phyloP scores from a whole-genome alignment of 2,797 vertebrate genomes.

The Apodemus agrarius region DNA sequence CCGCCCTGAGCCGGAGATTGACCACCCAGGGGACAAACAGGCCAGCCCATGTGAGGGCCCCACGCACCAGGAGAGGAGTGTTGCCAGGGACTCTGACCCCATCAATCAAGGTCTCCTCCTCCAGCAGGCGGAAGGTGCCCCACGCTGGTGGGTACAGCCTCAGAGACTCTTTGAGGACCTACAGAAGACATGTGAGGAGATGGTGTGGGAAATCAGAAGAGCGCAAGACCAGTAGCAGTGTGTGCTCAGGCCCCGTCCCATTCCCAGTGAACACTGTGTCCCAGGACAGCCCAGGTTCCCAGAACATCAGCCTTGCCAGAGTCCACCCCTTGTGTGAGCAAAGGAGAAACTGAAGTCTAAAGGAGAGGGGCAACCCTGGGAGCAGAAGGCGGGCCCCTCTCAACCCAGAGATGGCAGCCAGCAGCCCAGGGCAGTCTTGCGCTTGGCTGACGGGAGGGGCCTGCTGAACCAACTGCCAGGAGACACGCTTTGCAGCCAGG shows the following conservation, averaged over 20 bases:
- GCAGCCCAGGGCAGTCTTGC: too few species aligned
- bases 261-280: rapidly evolving
- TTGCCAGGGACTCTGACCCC: slow-evolving; percentile 90
- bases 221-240: rapidly evolving
- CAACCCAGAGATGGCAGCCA: not conserved
- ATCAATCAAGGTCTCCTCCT: slow-evolving; percentile 87
- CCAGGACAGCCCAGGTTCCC: not conserved
- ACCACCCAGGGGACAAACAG: not conserved
- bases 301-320: not conserved
- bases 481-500: not conserved
- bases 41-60: not conserved
- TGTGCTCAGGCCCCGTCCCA: rapidly evolving
- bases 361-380: not conserved
- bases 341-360: slow-evolving; percentile 9
- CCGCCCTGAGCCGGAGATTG: not conserved
- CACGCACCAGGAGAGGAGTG: slow-evolving; percentile 85
- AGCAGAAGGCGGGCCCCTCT: not conserved
- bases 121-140: slow-evolving; percentile 89
- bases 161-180: slow-evolving; percentile 96
- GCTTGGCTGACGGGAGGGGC: rapidly evolving
- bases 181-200: not conserved
- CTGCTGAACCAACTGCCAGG: not conserved
- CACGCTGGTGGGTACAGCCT: slow-evolving; percentile 91
- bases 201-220: not conserved
- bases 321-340: not conserved